phyloP scores from a whole-genome alignment of 2,888 invertebrate genomes.

The Troides aeacus region DNA sequence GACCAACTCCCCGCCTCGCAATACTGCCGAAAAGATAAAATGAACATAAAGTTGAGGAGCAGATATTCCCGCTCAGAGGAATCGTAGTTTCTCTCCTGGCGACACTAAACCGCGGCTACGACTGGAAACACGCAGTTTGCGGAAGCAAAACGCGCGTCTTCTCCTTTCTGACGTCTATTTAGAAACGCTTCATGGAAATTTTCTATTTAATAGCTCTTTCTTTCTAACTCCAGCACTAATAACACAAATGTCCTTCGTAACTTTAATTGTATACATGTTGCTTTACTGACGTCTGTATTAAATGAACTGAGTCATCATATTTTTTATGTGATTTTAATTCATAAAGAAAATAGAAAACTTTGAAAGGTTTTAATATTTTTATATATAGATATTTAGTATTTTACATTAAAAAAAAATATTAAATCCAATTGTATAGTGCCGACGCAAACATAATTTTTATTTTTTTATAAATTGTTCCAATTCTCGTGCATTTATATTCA shows the following conservation, averaged over 20 bases:
- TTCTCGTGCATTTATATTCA: no score
- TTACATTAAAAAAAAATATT: no score
- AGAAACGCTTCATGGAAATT: conserved; percentile 13
- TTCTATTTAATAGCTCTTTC: conserved; percentile 16
- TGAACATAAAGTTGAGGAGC: conserved; percentile 78
- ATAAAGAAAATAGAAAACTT: no score
- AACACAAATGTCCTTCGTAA: conserved; percentile 5
- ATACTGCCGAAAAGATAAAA: conserved; percentile 79
- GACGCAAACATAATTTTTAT: no score
- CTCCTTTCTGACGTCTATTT: conserved; percentile 15
- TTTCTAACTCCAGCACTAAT: conserved; percentile 6
- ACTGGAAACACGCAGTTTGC: conserved; percentile 61
- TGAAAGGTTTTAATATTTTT: no score
- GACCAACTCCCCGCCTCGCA: conserved; percentile 70
- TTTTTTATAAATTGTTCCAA: no score
- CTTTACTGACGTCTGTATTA: neutral
- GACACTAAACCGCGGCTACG: conserved; percentile 67
- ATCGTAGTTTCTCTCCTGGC: conserved; percentile 75
- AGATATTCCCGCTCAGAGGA: conserved; percentile 76
- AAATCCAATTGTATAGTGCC: no score
- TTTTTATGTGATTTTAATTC: no score
- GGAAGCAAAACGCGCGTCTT: conserved; percentile 43
- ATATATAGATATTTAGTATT: no score
- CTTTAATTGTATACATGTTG: neutral
- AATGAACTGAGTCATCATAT: no score